Evolutionary conservation across 2,888 invertebrate species (phyloP).

Genomic region (Lycaena phlaeas): DNA sequence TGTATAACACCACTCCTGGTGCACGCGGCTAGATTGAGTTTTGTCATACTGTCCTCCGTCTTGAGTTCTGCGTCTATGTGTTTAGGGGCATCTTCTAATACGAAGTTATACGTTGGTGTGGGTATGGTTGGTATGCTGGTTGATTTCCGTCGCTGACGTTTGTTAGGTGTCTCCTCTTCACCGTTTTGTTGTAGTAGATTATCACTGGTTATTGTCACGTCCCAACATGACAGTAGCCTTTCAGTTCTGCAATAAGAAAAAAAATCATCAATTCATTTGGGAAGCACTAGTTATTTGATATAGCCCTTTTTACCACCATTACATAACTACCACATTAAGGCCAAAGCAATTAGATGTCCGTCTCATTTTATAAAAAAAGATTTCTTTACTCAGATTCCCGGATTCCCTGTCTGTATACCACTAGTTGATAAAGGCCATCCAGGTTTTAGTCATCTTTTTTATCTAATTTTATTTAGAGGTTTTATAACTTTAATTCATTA

Average conservation of each 20-base stretch:
- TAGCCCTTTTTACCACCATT: no score
- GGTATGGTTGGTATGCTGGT: constrained; percentile 19
- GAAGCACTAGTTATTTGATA: no score
- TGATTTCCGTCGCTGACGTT: constrained; percentile 48
- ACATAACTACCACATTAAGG: no score
- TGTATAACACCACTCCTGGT: constrained; percentile 86
- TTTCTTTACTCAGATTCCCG: no score
- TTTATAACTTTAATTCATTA: no score
- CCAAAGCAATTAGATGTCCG: no score
- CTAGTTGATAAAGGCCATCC: no score
- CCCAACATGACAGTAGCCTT: constrained; percentile 62
- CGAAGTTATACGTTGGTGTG: constrained; percentile 68
- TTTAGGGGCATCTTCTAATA: constrained; percentile 79
- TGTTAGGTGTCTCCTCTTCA: constrained; percentile 40
- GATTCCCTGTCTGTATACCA: no score
- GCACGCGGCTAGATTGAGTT: constrained; percentile 65
- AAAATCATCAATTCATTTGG: no score
- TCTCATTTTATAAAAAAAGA: no score
- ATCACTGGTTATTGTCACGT: constrained; percentile 47
- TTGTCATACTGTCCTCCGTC: constrained; percentile 63
- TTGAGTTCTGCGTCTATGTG: constrained; percentile 58
- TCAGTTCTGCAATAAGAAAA: constrained; percentile 46
- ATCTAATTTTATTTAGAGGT: no score
- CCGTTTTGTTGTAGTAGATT: constrained; percentile 38
- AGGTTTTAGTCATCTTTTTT: no score